Evolutionary conservation across 2,888 invertebrate genomes (phyloP), one percentile per base, ranked within the genome.

Genomic region (Siphonodentalium dalli): DNA sequence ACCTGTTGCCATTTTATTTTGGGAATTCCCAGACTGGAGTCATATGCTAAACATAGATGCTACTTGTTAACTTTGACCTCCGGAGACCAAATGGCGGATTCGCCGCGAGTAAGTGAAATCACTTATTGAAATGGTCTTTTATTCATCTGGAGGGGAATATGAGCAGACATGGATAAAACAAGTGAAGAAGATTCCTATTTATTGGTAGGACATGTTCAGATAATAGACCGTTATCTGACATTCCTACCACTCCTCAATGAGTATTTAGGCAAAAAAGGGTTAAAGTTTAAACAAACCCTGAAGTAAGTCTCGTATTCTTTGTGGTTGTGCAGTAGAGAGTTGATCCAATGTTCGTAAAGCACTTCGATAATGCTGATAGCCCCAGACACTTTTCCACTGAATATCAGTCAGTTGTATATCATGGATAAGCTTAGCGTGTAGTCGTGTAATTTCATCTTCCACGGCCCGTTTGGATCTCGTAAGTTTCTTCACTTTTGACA

Each of bases 311-410:
- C 83, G 75, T 87, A 92, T 88, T 55, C 87, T 84, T 45, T 87
- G 85, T 0, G 88, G 85, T 83, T 94, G 90, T 71, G 93, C 89
- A 38, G 87, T 85, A 0, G 88, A 87, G 38, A 95, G 82, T 1
- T 90, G 87, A 59, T 87, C 87, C 37, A 96, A 88, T 61, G 93
- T 91, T 72, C 90, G 88, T 3, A 96, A 84, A 71, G 93, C 93
- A n/a, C 93, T 94, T 69, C 92, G 86, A 72, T 92, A 93, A 76
- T 94, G 93, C 67, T 90, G 89, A 52, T 69, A 66, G 1, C 79
- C 77, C 82, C 82, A 82, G 6, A 75, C 72, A 59, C 75, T 79
- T 43, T 77, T 76, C 81, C 82, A 83, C 23, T 86, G 81, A 3
- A 90, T 85, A 61, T 88, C 86, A 31, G 83, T 83, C 13, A 90